Base-by-base conservation (phyloP, 2,797 vertebrate genomes). In the Micropoecilia bifurca region DNA sequence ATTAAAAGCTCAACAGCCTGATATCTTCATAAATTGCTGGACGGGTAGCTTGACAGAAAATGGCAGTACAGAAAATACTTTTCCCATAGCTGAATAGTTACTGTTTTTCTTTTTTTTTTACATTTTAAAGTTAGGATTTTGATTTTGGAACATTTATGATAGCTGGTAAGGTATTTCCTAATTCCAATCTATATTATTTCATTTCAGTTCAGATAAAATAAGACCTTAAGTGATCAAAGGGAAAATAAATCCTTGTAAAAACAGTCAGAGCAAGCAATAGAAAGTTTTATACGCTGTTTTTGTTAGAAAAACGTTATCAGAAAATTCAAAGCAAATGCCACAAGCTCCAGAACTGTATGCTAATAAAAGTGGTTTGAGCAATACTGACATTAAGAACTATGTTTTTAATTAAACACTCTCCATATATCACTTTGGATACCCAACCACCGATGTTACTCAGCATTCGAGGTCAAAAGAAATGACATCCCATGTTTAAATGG, bases 401-500 rank as follows among this genome's bases (percentile, higher is more conserved):
- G 8, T 68, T 68, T 68, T 39, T 22, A 33, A 66, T 41, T 10
- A 68, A 68, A 41, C 20, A 2, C 20, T 22, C 18, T 22, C 36
- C 8, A 25, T 39, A 39, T 68, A 22, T 22, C 20, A 41, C 18
- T 22, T 66, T 36, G 18, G 30, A 20, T 66, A 7, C 33, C 6
- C 7, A 68, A 33, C 22, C 39, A 69, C 20, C 14, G 43, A 69
- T 13, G 39, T 1, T 41, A 12, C 66, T 43, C 39, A 13, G 39
- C 36, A 43, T 1, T 28, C 7, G 2, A 55, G 30, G 36, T 25
- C 12, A 9, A n/a, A 59, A 72, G 71, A 61, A 53, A 25, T 33
- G 41, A 71, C 76, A 47, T 53, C 73, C 71, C 69, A 59, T 48
- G 78, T 83, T 73, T 82, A 45, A 53, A 83, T 61, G 66, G 48